phyloP scores from a whole-genome alignment of 92 coral and sea anemone species.

The Siderastrea radians region DNA sequence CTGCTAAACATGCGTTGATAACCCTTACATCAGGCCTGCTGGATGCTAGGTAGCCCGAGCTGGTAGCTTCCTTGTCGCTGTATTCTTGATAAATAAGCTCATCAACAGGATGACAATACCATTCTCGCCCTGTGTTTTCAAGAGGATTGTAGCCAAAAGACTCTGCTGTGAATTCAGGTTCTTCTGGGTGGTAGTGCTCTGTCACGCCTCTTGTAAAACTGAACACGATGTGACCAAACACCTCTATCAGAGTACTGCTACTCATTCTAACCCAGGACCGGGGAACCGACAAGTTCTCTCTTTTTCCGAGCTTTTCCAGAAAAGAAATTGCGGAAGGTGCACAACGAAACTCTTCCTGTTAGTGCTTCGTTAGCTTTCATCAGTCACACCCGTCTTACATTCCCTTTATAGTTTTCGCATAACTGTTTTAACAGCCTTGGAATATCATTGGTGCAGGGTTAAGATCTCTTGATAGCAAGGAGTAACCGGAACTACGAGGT shows the following conservation, averaged over 20 bases:
- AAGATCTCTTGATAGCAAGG: no score
- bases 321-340: no score
- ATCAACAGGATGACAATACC: conserved; percentile 35
- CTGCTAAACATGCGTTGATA: background rate
- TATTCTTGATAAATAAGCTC: conserved; percentile 34
- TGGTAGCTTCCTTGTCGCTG: conserved; percentile 20
- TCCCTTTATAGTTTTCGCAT: no score
- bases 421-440: no score
- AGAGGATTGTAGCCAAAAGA: conserved; percentile 54
- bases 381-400: no score
- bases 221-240: background rate
- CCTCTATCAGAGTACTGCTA: conserved; percentile 1
- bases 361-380: no score
- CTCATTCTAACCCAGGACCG: background rate
- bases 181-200: background rate
- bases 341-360: no score
- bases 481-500: no score
- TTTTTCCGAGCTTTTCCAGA: no score
- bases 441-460: no score
- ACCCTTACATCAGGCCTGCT: background rate
- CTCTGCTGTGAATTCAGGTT: conserved; percentile 35
- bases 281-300: no score
- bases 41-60: background rate
- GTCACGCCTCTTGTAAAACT: background rate
- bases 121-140: conserved; percentile 48